A percentile compares a stretch with the other conserved stretches of the same genome.
phyloP scores from a whole-genome alignment of 2,888 invertebrate genomes.

The Amiota mariae region DNA sequence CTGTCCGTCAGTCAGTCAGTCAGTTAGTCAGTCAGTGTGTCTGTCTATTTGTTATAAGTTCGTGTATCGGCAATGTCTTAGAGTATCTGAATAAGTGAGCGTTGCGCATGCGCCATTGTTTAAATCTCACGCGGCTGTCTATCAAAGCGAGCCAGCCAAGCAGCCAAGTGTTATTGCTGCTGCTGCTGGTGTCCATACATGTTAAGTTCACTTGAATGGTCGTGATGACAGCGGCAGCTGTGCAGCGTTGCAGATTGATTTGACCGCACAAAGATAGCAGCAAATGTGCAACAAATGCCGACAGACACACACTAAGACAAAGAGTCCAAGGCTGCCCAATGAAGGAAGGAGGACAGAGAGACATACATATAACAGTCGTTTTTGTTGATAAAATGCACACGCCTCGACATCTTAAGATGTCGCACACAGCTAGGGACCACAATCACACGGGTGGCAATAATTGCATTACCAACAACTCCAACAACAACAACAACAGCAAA shows the following conservation, averaged over 20 bases:
- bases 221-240: conserved; percentile 40
- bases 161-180: not conserved
- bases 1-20: not conserved
- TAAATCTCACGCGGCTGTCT: not conserved
- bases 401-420: conserved; percentile 13
- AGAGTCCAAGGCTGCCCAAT: not conserved
- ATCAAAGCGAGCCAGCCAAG: not conserved
- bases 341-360: not conserved
- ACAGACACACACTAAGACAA: too few species aligned
- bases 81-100: not conserved
- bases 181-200: not conserved
- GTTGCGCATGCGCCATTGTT: conserved; percentile 11
- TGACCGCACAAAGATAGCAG: conserved; percentile 38
- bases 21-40: not conserved
- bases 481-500: not conserved
- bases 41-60: not conserved
- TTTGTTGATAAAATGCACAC: conserved; percentile 19
- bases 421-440: too few species aligned
- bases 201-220: not conserved
- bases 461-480: conserved; percentile 21
- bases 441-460: conserved; percentile 33
- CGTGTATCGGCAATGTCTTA: not conserved
- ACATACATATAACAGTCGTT: conserved; percentile 20
- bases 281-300: conserved; percentile 3
- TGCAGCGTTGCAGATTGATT: conserved; percentile 43